Conservation (phyloP, 2,113 vertebrate species). For the Takifugu bimaculatus region DNA sequence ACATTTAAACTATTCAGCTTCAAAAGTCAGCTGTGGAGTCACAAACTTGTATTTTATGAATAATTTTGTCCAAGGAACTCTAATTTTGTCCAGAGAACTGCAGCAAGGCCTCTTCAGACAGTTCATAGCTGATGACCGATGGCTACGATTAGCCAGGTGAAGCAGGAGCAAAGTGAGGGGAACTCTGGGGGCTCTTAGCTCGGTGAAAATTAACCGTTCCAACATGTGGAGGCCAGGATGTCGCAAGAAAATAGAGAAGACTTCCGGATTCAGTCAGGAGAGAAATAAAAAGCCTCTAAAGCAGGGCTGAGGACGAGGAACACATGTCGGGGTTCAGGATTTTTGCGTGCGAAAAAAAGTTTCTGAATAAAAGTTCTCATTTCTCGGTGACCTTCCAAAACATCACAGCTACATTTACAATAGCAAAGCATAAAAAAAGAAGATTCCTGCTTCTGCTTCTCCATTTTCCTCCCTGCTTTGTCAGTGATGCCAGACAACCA, state of each 20-base stretch:
- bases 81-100: conserved; percentile 2
- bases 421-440: too few relatives aligned
- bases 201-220: conserved; percentile 8
- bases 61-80: conserved; percentile 17
- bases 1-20: neutral
- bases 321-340: too few relatives aligned
- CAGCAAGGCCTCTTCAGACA: conserved; percentile 27
- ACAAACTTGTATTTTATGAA: too few relatives aligned
- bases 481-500: conserved; percentile 34
- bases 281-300: neutral
- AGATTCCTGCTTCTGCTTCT: too few relatives aligned
- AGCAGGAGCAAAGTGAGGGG: conserved; percentile 7
- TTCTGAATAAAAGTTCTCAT: neutral
- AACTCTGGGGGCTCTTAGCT: neutral
- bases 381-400: neutral
- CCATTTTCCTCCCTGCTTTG: too few relatives aligned
- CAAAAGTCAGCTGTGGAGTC: too few relatives aligned
- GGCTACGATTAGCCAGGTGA: conserved; percentile 34
- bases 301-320: too few relatives aligned
- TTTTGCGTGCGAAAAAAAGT: neutral
- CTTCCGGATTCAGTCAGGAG: neutral
- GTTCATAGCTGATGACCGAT: conserved; percentile 35
- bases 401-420: neutral
- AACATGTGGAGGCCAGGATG: neutral
- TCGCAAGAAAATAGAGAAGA: neutral